Conservation (phyloP, 2,888 invertebrate genomes). For the Drosophila melanocephala region DNA sequence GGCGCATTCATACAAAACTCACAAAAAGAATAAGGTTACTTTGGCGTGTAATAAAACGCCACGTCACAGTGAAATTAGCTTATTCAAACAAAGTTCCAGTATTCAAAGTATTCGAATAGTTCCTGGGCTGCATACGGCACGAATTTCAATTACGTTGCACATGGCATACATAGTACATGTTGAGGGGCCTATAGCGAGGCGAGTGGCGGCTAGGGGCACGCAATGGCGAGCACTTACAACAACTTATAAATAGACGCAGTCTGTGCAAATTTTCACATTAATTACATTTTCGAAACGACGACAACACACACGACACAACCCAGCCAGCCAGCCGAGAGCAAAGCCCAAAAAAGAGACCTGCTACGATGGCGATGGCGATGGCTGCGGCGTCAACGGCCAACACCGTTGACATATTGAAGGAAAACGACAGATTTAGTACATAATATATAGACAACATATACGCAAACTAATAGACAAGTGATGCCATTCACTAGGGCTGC, state of each 20-base stretch:
- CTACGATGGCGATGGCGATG: slow-evolving; percentile 13
- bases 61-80: slow-evolving; percentile 38
- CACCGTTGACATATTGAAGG: slow-evolving; percentile 82
- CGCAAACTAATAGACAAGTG: slow-evolving; percentile 29
- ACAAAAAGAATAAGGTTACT: background rate
- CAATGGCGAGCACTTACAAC: slow-evolving; percentile 74
- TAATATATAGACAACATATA: slow-evolving; percentile 71
- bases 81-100: slow-evolving; percentile 16
- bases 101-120: slow-evolving; percentile 26
- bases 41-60: slow-evolving; percentile 11
- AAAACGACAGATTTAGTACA: slow-evolving; percentile 82
- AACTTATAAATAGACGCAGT: slow-evolving; percentile 81
- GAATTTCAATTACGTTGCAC: slow-evolving; percentile 63
- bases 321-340: slow-evolving; percentile 27
- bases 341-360: slow-evolving; percentile 41
- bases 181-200: background rate
- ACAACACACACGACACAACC: slow-evolving; percentile 40
- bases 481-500: slow-evolving; percentile 44
- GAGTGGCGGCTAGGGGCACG: background rate
- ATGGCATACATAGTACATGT: slow-evolving; percentile 48
- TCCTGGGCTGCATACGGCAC: slow-evolving; percentile 39
- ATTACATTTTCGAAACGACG: slow-evolving; percentile 79
- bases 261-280: slow-evolving; percentile 83
- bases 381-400: slow-evolving; percentile 58
- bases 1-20: background rate